phyloP scores from a whole-genome alignment of 2,797 vertebrate genomes.

The Pelochelys cantorii region DNA sequence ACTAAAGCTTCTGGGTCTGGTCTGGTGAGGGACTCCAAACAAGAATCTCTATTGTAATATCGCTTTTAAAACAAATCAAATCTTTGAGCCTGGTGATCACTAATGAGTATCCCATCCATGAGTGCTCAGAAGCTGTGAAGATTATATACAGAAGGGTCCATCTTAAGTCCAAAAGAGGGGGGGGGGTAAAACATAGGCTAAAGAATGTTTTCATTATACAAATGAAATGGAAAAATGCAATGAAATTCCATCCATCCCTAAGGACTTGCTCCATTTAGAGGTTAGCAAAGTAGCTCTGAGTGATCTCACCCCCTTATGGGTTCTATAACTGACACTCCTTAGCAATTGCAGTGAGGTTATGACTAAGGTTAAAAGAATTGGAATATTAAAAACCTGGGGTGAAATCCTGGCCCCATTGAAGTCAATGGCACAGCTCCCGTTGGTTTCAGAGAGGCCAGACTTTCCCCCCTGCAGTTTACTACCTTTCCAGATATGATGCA shows the following conservation, averaged over 20 bases:
- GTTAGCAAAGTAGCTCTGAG: conserved; percentile 32
- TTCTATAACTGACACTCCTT: conserved; percentile 28
- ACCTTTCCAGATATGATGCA: neutral
- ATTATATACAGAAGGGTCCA: neutral
- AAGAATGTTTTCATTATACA: conserved; percentile 71
- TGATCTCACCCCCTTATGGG: conserved; percentile 53
- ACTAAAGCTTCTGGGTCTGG: neutral
- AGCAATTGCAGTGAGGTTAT: neutral
- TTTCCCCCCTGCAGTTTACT: neutral
- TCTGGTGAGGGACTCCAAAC: neutral
- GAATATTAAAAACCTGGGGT: neutral
- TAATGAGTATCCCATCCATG: neutral
- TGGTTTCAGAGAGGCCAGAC: neutral
- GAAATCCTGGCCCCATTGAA: neutral
- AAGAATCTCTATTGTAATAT: neutral
- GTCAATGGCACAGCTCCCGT: neutral
- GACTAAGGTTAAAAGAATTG: conserved; percentile 48
- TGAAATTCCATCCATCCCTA: conserved; percentile 70
- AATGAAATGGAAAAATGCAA: conserved; percentile 63
- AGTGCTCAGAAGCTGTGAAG: neutral
- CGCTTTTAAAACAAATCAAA: neutral
- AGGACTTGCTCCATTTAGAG: conserved; percentile 68
- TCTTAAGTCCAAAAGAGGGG: conserved; percentile 53
- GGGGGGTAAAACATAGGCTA: conserved; percentile 49
- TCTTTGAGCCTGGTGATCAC: neutral